These are phyloP conservation scores for Bos indicus DNA, from an alignment of 2,113 vertebrate genomes.

Conservation along the genomic window DNA sequence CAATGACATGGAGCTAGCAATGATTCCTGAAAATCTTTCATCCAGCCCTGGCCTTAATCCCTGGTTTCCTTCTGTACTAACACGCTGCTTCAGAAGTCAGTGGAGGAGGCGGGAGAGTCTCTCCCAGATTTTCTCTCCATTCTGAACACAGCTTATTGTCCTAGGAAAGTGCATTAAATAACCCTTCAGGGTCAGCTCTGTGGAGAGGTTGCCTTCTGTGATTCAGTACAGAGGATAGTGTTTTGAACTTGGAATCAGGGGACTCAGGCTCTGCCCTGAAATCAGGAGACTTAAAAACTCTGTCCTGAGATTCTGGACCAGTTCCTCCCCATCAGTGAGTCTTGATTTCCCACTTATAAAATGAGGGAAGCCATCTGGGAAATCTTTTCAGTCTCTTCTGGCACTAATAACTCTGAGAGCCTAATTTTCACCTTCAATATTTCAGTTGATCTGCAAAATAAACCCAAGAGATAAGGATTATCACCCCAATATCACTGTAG, in stretches of 20 bases:
- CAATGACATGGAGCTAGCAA: background rate
- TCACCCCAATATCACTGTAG: background rate
- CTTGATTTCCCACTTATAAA: constrained; percentile 13
- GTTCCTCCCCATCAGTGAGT: background rate
- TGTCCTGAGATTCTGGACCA: background rate
- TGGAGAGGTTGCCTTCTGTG: background rate
- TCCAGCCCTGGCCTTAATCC: background rate
- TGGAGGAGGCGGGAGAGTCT: background rate
- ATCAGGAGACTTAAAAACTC: background rate
- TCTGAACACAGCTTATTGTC: background rate
- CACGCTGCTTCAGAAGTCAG: background rate
- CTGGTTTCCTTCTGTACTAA: background rate
- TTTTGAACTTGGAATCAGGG: constrained; percentile 3
- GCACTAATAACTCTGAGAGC: background rate
- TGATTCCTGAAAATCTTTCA: background rate
- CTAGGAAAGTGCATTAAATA: background rate
- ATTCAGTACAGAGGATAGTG: background rate
- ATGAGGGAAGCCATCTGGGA: background rate
- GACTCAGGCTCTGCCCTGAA: background rate
- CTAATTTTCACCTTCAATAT: background rate
- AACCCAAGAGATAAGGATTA: background rate
- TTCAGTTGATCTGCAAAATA: constrained; percentile 14
- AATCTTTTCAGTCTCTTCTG: background rate
- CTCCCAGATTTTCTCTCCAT: background rate
- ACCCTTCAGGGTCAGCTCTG: background rate